Evolutionary conservation across 2,113 vertebrate species (phyloP).

Genomic region (Dasyprocta punctata): DNA sequence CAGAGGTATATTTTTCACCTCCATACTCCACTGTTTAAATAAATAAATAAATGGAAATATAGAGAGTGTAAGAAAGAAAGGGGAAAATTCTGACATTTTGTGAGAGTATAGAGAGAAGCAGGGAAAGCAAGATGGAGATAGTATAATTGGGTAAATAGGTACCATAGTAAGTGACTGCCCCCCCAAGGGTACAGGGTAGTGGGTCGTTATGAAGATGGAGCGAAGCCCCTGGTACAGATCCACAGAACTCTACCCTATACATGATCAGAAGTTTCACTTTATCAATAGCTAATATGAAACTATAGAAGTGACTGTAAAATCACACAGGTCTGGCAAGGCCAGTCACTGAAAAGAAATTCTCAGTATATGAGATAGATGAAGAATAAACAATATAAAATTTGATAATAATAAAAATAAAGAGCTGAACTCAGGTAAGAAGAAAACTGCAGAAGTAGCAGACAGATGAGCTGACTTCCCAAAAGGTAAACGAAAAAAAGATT

Average conservation of each 20-base stretch:
- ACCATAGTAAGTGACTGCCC: neutral
- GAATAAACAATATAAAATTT: neutral
- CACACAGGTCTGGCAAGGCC: neutral
- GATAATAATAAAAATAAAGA: conserved; percentile 36
- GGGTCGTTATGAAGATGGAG: neutral
- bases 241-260: neutral
- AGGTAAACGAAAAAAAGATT: conserved; percentile 54
- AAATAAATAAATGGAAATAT: neutral
- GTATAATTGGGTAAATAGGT: neutral
- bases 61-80: conserved; percentile 75
- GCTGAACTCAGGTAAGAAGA: conserved; percentile 20
- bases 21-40: neutral
- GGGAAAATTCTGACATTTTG: conserved; percentile 79
- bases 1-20: neutral
- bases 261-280: conserved; percentile 26
- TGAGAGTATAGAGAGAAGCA: neutral
- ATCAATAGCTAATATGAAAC: neutral
- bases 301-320: neutral
- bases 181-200: neutral
- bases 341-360: neutral
- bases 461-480: neutral
- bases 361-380: neutral
- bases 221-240: neutral
- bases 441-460: neutral
- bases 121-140: neutral